Evolutionary conservation across 1,140 invertebrate genomes (phyloP).

Genomic region (Drosophila ficusphila): DNA sequence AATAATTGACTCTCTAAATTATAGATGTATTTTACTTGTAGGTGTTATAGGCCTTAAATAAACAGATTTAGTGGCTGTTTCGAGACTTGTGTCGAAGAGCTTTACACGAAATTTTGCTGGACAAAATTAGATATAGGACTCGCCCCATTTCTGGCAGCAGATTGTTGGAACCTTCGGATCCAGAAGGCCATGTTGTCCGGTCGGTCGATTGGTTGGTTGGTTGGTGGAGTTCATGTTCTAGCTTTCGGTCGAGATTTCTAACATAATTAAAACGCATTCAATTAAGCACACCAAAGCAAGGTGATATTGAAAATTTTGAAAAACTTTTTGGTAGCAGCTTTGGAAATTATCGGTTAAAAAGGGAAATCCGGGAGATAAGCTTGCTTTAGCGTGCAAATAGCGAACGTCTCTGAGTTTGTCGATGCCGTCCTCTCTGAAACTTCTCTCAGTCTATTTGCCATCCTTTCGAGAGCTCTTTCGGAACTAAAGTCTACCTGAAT

Average conservation of each 20-base stretch:
- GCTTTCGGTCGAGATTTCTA: slow-evolving; percentile 74
- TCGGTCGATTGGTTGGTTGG: slow-evolving; percentile 18
- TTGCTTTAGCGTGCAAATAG: slow-evolving; percentile 8
- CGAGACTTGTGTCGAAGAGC: slow-evolving; percentile 38
- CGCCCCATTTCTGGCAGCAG: slow-evolving; percentile 46
- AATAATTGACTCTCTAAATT: slow-evolving; percentile 50
- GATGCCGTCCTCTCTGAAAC: not conserved
- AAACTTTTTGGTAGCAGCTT: slow-evolving; percentile 43
- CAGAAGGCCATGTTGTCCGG: slow-evolving; percentile 4
- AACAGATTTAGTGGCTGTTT: slow-evolving; percentile 40
- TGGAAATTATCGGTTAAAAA: slow-evolving; percentile 4
- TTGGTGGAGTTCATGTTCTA: slow-evolving; percentile 24
- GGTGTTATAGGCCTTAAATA: slow-evolving; percentile 25
- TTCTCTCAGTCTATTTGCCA: slow-evolving; percentile 1
- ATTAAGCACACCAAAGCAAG: slow-evolving; percentile 81
- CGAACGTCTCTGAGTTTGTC: not conserved
- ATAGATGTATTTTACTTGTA: slow-evolving; percentile 29
- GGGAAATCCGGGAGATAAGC: slow-evolving; percentile 21
- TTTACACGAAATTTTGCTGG: slow-evolving; percentile 63
- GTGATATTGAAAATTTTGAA: slow-evolving; percentile 34
- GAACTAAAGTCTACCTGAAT: slow-evolving; percentile 11
- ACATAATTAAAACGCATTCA: slow-evolving; percentile 80
- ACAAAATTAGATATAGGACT: slow-evolving; percentile 70
- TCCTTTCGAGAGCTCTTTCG: slow-evolving; percentile 9
- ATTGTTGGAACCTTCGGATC: slow-evolving; percentile 12